Evolutionary conservation across 2,113 vertebrate species (phyloP).

Genomic region (Takifugu flavidus): DNA sequence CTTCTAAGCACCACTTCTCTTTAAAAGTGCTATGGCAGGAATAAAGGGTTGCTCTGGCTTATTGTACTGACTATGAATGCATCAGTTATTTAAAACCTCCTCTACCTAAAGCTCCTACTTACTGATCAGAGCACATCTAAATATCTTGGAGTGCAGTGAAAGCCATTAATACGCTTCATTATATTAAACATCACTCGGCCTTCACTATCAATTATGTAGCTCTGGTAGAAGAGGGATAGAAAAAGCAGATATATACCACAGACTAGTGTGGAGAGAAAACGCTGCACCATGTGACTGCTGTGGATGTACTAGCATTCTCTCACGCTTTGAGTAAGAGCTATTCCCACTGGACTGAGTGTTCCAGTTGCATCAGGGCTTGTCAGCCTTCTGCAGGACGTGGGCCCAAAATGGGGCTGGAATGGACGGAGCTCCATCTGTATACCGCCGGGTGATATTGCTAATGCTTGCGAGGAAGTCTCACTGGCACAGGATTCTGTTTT

Average conservation of each 20-base stretch:
- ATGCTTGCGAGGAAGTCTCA: slow-evolving; percentile 16
- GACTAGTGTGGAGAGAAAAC: slow-evolving; percentile 31
- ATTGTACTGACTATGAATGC: slow-evolving; percentile 28
- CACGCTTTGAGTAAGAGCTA: slow-evolving; percentile 56
- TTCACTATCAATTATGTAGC: slow-evolving; percentile 66
- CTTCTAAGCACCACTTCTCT: slow-evolving; percentile 6
- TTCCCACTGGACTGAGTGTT: slow-evolving; percentile 63
- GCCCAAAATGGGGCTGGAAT: slow-evolving; percentile 51
- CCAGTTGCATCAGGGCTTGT: slow-evolving; percentile 65
- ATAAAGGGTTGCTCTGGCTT: slow-evolving; percentile 36
- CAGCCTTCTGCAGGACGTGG: slow-evolving; percentile 52
- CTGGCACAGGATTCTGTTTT: slow-evolving; percentile 13
- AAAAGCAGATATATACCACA: slow-evolving; percentile 46
- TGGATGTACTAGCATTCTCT: slow-evolving; percentile 55
- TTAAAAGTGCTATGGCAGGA: slow-evolving; percentile 26
- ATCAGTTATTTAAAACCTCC: slow-evolving; percentile 50
- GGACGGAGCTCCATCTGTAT: slow-evolving; percentile 56
- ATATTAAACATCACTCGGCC: slow-evolving; percentile 58
- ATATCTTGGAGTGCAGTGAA: slow-evolving; percentile 33
- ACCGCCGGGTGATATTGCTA: slow-evolving; percentile 37
- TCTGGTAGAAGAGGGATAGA: slow-evolving; percentile 40
- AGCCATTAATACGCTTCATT: slow-evolving; percentile 54
- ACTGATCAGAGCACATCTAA: slow-evolving; percentile 35
- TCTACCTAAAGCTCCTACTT: slow-evolving; percentile 31
- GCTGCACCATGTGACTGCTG: slow-evolving; percentile 55